Evolutionary conservation across 2,113 vertebrate genomes (phyloP), one percentile per base, ranked within the genome.

Genomic region (Ailuropoda melanoleuca): DNA sequence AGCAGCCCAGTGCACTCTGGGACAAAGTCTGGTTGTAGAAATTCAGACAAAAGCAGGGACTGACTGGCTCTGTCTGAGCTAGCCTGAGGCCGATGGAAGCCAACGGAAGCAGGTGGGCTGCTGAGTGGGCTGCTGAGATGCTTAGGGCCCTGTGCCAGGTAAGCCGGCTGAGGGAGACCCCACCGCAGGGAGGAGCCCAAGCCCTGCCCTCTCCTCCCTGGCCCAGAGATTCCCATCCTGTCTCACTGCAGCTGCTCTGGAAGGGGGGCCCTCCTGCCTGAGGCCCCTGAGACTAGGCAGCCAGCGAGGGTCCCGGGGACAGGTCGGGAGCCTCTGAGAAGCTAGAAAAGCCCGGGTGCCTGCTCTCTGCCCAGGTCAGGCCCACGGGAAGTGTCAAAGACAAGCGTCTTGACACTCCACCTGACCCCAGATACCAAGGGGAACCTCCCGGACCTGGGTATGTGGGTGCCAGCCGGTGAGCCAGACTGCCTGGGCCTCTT

Each of bases 181-280:
- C 8, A 1, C 0, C 12, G 4, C n/a, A 37, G 0, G 0, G 77
- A 34, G 50, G 10, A 34, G 12, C 18, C 23, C 48, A 39, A 48
- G 19, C 31, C 66, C 66, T 15, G 13, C 31, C 24, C 19, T 6
- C 8, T 11, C 68, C 29, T 37, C 81, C 50, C 43, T 99, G 90
- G 99, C 99, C 12, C 99, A 99, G 98, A 99, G 98, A 29, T 96
- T 98, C 53, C 0, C 0, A 23, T 68, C 14, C 58, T 4, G 6
- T n/a, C 34, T 48, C 56, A 29, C 3, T 10, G 66, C 29, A n/a
- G 99, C 99, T 95, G 99, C 98, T 21, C 99, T 0, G 99, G 99
- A 23, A 99, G 99, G 70, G 98, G 98, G 10, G 99, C 98, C 0
- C 98, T 99, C 58, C 48, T 74, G 24, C 4, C 18, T 21, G 18